Percentiles rank a stretch among this genome's conserved stretches.
These are phyloP conservation scores for Calliscelio sp. DNA, from an alignment of 2,888 invertebrate species.

Conservation along the genomic window DNA sequence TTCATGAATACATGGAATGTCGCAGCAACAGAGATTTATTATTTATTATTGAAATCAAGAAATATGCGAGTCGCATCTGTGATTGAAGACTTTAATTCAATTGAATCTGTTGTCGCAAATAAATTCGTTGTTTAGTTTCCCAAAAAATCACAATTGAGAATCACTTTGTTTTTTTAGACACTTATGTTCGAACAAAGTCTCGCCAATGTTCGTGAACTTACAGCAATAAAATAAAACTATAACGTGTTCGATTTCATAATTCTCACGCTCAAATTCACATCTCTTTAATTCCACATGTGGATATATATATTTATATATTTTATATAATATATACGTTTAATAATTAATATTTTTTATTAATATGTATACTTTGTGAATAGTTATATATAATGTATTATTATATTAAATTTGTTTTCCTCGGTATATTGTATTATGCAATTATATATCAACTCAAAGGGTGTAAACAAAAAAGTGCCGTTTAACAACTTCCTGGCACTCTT, in stretches of 20 bases:
- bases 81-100: too few species aligned
- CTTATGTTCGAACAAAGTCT: constrained; percentile 27
- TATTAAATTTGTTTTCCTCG: constrained; percentile 67
- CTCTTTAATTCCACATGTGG: constrained; percentile 13
- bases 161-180: constrained; percentile 53
- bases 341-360: constrained; percentile 60
- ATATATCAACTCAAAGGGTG: constrained; percentile 75
- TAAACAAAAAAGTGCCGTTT: too few species aligned
- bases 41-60: too few species aligned
- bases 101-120: too few species aligned
- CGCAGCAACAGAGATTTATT: too few species aligned
- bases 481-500: too few species aligned
- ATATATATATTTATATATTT: constrained; percentile 53
- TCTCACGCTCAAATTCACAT: constrained; percentile 45
- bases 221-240: constrained; percentile 27
- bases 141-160: constrained; percentile 75
- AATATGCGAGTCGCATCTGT: too few species aligned
- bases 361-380: constrained; percentile 67
- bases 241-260: constrained; percentile 26
- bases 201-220: constrained; percentile 22
- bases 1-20: too few species aligned
- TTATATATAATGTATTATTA: constrained; percentile 73
- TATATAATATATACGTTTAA: constrained; percentile 52
- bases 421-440: constrained; percentile 73
- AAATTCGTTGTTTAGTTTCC: constrained; percentile 77